Base-by-base conservation (phyloP, 23 tunicate genomes). In the Diplosoma virens region DNA sequence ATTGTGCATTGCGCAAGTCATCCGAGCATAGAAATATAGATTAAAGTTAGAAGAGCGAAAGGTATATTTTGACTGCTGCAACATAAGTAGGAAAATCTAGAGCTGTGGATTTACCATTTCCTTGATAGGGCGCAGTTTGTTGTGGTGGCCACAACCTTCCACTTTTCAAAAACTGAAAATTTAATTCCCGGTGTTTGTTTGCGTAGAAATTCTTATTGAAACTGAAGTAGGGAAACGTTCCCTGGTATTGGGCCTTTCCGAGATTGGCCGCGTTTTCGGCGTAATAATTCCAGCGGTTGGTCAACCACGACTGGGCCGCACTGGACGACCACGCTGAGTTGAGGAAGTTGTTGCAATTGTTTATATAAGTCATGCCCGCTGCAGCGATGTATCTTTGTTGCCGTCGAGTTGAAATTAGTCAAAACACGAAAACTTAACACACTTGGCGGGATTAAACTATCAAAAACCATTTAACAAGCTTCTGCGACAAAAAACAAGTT, bases 281-380 rank as follows among this genome's bases (percentile, higher is more conserved):
- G 27, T 67, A 67, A 26, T 35, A 37, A 21, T 67, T 67, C 74
- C 74, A 67, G 20, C 74, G 74, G 74, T 22, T 67, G 52, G 50
- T 67, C 25, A 67, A 6, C 74, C 74, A 67, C 5, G 64, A 56
- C 64, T 56, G 64, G 21, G 64, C 64, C 18, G 9, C 11, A 2
- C 52, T 16, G 3, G 74, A 3, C 50, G 27, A 67, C n/a, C 27
- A 24, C 17, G 74, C 50, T 2, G 50, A 34, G 52, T 34, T 34
- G 74, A 67, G 52, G 52, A 34, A 34, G 23, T 34, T 67, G 50
- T 23, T 35, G 52, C 52, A 67, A 26, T 67, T 67, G 74, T 67
- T 67, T 18, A 67, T 18, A 26, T 67, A 67, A 2, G 74, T 67
- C 74, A 67, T 67, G 21, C 7, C 24, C 2, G 3, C 17, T 16